Conservation (phyloP, 2,888 invertebrate genomes). For the Buathra laborator region DNA sequence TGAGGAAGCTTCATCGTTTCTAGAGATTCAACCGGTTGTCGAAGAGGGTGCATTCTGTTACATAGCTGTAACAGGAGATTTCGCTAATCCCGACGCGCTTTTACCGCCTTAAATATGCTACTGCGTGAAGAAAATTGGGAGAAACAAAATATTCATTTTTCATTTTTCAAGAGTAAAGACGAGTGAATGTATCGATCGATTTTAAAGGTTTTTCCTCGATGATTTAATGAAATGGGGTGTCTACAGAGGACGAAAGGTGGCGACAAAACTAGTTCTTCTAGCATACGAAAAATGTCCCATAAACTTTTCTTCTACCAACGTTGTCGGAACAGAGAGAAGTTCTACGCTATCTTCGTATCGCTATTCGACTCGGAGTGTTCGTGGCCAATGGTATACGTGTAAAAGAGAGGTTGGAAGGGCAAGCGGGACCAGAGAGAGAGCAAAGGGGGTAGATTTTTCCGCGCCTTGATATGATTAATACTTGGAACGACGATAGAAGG, state of each 20-base stretch:
- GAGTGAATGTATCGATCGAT: slow-evolving; percentile 3
- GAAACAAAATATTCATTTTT: neutral
- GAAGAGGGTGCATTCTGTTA: slow-evolving; percentile 87
- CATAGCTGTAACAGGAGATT: slow-evolving; percentile 86
- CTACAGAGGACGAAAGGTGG: neutral
- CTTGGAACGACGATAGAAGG: slow-evolving; percentile 72
- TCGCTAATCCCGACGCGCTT: slow-evolving; percentile 82
- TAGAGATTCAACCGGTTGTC: slow-evolving; percentile 85
- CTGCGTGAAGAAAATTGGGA: neutral
- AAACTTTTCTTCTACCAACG: slow-evolving; percentile 35
- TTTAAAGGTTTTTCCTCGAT: neutral
- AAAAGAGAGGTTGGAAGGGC: slow-evolving; percentile 20
- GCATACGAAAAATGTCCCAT: slow-evolving; percentile 34
- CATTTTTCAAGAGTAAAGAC: neutral
- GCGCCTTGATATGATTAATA: slow-evolving; percentile 84
- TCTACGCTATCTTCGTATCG: slow-evolving; percentile 64
- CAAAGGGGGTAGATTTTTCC: slow-evolving; percentile 81
- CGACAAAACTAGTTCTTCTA: slow-evolving; percentile 9
- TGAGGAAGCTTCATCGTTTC: slow-evolving; percentile 85
- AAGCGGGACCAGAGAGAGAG: slow-evolving; percentile 27
- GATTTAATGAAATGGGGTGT: neutral
- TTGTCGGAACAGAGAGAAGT: slow-evolving; percentile 16
- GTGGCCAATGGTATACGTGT: slow-evolving; percentile 32
- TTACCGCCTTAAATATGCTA: slow-evolving; percentile 61
- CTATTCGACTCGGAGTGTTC: slow-evolving; percentile 47